Conservation (phyloP, 2,888 invertebrate genomes). For the Choristoneura rosaceana region DNA sequence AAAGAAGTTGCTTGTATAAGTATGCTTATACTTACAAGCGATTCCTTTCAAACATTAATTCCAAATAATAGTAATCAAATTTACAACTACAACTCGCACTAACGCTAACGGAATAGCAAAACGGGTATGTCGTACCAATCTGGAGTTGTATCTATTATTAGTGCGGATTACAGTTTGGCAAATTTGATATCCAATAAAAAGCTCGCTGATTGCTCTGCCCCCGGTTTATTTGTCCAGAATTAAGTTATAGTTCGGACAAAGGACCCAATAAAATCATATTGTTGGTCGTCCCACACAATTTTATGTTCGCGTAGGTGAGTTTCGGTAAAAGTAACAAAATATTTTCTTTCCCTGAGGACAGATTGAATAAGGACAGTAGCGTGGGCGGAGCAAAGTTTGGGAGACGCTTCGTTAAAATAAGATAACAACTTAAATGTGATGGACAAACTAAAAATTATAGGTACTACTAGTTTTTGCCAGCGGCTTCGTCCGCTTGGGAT, state of each 20-base stretch:
- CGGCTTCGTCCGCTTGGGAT: no score
- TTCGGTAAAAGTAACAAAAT: conserved; percentile 28
- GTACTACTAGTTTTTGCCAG: no score
- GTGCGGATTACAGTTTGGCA: conserved; percentile 24
- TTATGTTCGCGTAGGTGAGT: conserved; percentile 36
- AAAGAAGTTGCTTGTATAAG: no score
- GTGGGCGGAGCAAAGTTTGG: neutral
- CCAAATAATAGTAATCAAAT: no score
- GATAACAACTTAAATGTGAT: no score
- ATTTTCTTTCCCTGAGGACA: conserved; percentile 12
- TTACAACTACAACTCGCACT: neutral
- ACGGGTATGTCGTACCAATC: neutral
- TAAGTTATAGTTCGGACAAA: conserved; percentile 40
- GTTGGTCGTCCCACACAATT: conserved; percentile 35
- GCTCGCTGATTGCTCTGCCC: conserved; percentile 28
- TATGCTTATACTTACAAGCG: no score
- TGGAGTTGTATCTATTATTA: conserved; percentile 26
- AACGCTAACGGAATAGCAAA: neutral
- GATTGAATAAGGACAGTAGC: neutral
- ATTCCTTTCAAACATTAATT: no score
- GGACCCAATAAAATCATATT: conserved; percentile 40
- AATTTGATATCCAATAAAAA: conserved; percentile 39
- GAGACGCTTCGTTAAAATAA: no score
- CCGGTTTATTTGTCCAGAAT: conserved; percentile 36
- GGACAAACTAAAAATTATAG: no score